Base-by-base conservation (phyloP, 2,113 vertebrate genomes). In the Salvator merianae region DNA sequence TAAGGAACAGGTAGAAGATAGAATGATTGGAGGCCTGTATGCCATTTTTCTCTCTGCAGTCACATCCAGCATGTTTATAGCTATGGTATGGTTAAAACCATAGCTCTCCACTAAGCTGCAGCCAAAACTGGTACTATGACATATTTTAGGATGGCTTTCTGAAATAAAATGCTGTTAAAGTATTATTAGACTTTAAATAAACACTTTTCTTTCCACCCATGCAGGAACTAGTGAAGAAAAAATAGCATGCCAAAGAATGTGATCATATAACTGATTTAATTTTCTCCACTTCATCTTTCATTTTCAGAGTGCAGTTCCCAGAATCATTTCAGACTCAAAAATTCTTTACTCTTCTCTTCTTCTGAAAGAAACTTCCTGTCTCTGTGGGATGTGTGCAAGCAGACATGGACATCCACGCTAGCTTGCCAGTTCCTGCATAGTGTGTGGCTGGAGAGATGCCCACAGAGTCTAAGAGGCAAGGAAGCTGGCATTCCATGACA, bases 301-400 rank as follows among this genome's bases (percentile, higher is more conserved):
- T 34, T 55, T 76, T 75, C n/a, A 55, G 32, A 55, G 13, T 34
- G 74, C n/a, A 53, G 47, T 76, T 53, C 50, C 50, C 74, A 76
- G 95, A 95, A 84, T 90, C 91, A 86, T 91, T 94, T 88, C 59
- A 47, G 84, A 95, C 86, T 89, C 77, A 92, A 86, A 91, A 84
- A 90, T 87, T 92, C 79, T 86, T 81, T 77, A 92, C 90, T 93
- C 83, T 77, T 93, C 88, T 93, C 83, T 75, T 78, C 85, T 91
- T 90, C 92, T 92, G 86, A 55, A 32, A 87, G 87, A 91, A 87
- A 90, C 91, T 94, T 95, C 94, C 92, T 91, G 91, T 79, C 32
- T 86, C 86, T 83, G 79, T 4, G 65, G 92, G 88, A 79, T 24
- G 3, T 0, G 0, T 30, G 84, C 95, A 94, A 95, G 91, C n/a